phyloP scores from a whole-genome alignment of 2,888 invertebrate genomes.

The Amblyjoppa fuscipennis region DNA sequence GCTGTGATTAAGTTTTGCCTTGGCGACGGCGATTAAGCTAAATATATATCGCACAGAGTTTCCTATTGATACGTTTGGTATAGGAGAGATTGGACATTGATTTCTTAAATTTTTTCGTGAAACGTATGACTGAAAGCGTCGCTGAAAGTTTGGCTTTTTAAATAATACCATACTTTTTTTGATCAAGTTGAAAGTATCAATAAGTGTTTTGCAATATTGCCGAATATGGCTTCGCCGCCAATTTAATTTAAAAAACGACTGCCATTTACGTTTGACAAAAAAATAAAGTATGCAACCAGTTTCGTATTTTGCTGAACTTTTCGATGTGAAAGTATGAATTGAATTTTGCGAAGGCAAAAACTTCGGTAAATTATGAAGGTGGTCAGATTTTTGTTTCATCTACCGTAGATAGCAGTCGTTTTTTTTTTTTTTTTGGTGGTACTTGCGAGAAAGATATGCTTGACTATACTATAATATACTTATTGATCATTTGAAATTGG shows the following conservation, averaged over 20 bases:
- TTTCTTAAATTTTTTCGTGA: neutral
- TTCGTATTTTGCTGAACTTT: neutral
- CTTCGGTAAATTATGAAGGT: neutral
- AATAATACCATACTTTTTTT: neutral
- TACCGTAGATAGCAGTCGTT: neutral
- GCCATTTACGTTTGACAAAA: neutral
- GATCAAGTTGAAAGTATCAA: neutral
- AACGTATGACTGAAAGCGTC: neutral
- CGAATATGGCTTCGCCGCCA: neutral
- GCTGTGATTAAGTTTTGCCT: constrained; percentile 2
- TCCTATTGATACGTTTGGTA: neutral
- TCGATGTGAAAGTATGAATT: neutral
- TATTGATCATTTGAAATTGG: too few relatives aligned
- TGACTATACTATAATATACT: too few relatives aligned
- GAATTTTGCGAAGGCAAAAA: neutral
- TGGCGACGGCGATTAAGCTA: neutral
- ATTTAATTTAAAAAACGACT: neutral
- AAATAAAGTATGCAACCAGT: neutral
- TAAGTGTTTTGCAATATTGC: neutral
- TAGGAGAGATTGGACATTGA: neutral
- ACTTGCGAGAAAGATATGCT: neutral
- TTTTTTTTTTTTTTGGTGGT: neutral
- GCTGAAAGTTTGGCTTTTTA: too few relatives aligned
- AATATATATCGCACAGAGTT: neutral
- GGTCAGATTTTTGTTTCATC: neutral